Conservation (phyloP, 2,113 vertebrate species). For the Okapia johnstoni region DNA sequence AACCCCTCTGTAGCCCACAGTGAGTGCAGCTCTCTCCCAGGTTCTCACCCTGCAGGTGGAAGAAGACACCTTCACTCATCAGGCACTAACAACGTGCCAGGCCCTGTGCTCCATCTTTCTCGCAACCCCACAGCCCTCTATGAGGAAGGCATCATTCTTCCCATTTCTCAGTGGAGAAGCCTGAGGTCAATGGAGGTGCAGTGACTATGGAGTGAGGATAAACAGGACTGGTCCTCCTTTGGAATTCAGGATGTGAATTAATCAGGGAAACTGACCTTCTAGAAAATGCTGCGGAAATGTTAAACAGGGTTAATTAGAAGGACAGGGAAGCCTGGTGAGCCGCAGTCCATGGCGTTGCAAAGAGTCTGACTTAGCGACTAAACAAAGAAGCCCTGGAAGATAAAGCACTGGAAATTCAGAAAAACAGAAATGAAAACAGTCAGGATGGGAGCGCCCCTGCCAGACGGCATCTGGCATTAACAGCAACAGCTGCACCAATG, state of each 20-base stretch:
- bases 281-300: slow-evolving; percentile 8
- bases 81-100: not conserved
- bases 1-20: not conserved
- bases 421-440: slow-evolving; percentile 16
- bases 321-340: not conserved
- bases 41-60: not conserved
- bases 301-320: not conserved
- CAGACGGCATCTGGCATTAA: not conserved
- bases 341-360: not conserved
- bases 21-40: not conserved
- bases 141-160: not conserved
- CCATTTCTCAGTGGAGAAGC: not conserved
- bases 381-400: not conserved
- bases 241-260: not conserved
- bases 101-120: not conserved
- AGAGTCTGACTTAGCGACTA: not conserved
- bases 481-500: not conserved
- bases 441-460: not conserved
- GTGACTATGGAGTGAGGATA: not conserved
- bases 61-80: too few relatives aligned
- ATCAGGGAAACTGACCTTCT: not conserved
- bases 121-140: not conserved
- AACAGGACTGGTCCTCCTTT: not conserved
- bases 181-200: not conserved
- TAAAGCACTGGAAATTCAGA: not conserved